Conservation (phyloP, 2,113 vertebrate species). For the Entosphenus tridentatus region DNA sequence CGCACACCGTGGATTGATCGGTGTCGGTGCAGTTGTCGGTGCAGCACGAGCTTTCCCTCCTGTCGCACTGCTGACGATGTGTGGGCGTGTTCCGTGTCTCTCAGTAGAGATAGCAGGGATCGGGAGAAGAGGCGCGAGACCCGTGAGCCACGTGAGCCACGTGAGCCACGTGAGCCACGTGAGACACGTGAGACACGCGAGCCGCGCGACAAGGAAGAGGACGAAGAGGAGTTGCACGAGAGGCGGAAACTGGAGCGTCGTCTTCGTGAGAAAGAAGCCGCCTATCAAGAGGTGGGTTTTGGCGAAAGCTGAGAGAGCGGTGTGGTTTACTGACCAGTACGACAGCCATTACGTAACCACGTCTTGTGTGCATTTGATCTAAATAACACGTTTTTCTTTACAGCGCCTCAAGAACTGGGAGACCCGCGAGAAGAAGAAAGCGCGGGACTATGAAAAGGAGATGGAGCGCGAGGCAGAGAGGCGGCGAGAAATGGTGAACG, state of each 20-base stretch:
- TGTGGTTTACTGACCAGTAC: conserved; percentile 4
- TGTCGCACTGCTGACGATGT: too few species aligned
- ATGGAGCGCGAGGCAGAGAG: conserved; percentile 76
- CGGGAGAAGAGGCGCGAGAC: too few species aligned
- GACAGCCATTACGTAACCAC: not conserved
- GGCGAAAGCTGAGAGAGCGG: not conserved
- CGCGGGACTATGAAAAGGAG: conserved; percentile 76
- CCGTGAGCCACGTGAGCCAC: too few species aligned
- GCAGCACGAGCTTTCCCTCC: too few species aligned
- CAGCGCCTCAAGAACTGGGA: conserved; percentile 98
- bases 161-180: too few species aligned
- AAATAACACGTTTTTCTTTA: conserved; percentile 9
- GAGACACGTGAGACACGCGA: not conserved
- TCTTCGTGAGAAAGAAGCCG: conserved; percentile 80
- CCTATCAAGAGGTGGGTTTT: conserved; percentile 66
- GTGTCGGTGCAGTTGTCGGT: too few species aligned
- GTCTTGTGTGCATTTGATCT: not conserved
- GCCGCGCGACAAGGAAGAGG: conserved; percentile 33
- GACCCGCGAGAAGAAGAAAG: conserved; percentile 84
- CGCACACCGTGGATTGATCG: too few species aligned
- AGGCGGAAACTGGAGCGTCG: conserved; percentile 78
- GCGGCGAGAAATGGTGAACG: conserved; percentile 58
- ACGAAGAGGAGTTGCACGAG: conserved; percentile 84
- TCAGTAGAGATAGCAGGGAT: too few species aligned
- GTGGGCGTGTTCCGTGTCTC: too few species aligned